Evolutionary conservation across 2,888 invertebrate species (phyloP).

Genomic region (Pseudoips prasinana): DNA sequence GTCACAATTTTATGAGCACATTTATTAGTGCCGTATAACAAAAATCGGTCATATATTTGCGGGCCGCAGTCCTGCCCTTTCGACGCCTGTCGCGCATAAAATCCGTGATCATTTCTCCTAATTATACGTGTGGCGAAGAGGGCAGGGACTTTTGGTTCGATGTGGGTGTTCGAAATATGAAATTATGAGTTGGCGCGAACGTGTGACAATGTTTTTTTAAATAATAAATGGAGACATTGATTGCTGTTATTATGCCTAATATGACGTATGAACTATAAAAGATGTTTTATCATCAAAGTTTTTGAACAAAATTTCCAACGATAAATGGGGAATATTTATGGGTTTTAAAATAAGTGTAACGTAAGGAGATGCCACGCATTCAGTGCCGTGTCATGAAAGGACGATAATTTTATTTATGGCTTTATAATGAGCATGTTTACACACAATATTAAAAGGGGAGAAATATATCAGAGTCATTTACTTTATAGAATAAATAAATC

Average conservation of each 20-base stretch:
- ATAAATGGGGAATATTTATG: slow-evolving; percentile 67
- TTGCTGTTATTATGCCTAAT: slow-evolving; percentile 52
- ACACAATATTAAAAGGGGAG: slow-evolving; percentile 39
- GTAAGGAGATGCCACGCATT: slow-evolving; percentile 61
- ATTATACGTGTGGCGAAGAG: slow-evolving; percentile 69
- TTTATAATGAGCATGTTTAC: slow-evolving; percentile 76
- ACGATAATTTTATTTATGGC: slow-evolving; percentile 76
- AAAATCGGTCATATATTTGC: slow-evolving; percentile 74
- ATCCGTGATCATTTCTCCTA: slow-evolving; percentile 73
- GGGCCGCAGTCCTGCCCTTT: slow-evolving; percentile 65
- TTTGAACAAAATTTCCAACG: slow-evolving; percentile 33
- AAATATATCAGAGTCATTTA: slow-evolving; percentile 26
- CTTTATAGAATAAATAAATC: slow-evolving; percentile 20
- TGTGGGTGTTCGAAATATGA: slow-evolving; percentile 79
- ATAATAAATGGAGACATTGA: slow-evolving; percentile 52
- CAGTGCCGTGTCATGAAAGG: slow-evolving; percentile 62
- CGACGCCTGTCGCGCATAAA: slow-evolving; percentile 77
- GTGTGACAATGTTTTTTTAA: slow-evolving; percentile 64
- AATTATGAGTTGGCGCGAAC: slow-evolving; percentile 74
- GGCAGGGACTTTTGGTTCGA: slow-evolving; percentile 60
- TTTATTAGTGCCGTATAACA: slow-evolving; percentile 66
- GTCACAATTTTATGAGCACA: slow-evolving; percentile 61
- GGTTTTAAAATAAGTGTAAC: slow-evolving; percentile 54
- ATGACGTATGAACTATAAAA: slow-evolving; percentile 39
- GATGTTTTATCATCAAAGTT: slow-evolving; percentile 23